Conservation (phyloP, 2,888 invertebrate species). For the Epinotia ramella region DNA sequence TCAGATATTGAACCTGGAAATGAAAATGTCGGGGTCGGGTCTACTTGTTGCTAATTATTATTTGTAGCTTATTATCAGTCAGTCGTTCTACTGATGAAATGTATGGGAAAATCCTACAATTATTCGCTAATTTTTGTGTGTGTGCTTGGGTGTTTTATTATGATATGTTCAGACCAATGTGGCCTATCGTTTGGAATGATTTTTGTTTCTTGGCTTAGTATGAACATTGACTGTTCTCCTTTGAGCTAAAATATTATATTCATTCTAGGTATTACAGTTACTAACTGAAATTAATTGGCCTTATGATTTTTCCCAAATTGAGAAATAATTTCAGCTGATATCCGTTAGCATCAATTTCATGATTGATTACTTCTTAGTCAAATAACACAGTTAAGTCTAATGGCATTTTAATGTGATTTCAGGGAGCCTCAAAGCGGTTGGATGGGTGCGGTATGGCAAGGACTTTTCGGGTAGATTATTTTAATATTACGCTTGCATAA, state of each 20-base stretch:
- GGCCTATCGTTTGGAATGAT: too few species aligned
- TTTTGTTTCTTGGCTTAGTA: too few species aligned
- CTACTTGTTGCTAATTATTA: background rate
- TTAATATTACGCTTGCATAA: slow-evolving; percentile 4
- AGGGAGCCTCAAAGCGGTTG: slow-evolving; percentile 76
- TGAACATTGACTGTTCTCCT: too few species aligned
- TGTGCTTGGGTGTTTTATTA: too few species aligned
- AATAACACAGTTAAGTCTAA: slow-evolving; percentile 27
- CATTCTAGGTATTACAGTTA: too few species aligned
- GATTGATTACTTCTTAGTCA: slow-evolving; percentile 23
- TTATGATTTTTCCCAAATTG: slow-evolving; percentile 6
- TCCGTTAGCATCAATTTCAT: slow-evolving; percentile 4
- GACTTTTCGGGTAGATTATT: slow-evolving; percentile 54
- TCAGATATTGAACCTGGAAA: too few species aligned
- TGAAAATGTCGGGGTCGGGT: background rate
- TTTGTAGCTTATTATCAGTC: too few species aligned
- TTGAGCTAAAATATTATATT: too few species aligned
- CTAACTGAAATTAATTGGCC: background rate
- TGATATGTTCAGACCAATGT: too few species aligned
- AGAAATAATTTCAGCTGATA: slow-evolving; percentile 4
- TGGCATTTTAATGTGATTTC: slow-evolving; percentile 51
- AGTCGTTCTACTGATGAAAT: too few species aligned
- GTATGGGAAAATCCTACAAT: too few species aligned
- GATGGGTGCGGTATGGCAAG: slow-evolving; percentile 68
- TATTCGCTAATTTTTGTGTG: too few species aligned